Evolutionary conservation across 2,113 vertebrate species (phyloP).

Genomic region (Microcebus tavaratra): DNA sequence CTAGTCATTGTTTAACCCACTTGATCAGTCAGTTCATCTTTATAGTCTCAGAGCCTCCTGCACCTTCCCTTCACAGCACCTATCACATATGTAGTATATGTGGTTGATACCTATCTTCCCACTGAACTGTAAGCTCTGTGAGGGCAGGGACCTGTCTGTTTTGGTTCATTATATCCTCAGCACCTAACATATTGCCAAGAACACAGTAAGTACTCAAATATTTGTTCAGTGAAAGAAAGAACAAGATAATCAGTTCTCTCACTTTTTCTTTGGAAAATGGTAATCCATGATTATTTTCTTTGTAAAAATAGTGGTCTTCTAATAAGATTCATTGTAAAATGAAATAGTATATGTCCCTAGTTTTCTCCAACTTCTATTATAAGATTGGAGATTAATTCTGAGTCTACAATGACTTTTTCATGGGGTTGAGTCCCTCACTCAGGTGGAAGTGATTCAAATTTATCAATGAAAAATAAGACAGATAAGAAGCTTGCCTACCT

Average conservation of each 20-base stretch:
- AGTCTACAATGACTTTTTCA: neutral
- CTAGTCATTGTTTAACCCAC: neutral
- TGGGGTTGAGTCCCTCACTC: neutral
- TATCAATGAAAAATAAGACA: neutral
- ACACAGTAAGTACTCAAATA: neutral
- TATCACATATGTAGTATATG: neutral
- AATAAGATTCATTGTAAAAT: constrained; percentile 30
- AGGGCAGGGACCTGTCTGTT: neutral
- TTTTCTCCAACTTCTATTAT: neutral
- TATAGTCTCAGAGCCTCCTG: neutral
- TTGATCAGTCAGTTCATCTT: constrained; percentile 9
- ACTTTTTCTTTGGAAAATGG: neutral
- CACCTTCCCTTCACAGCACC: neutral
- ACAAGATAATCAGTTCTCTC: neutral
- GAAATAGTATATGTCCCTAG: neutral
- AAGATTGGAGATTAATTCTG: neutral
- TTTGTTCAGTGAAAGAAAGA: constrained; percentile 28
- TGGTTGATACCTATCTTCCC: neutral
- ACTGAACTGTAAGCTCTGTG: neutral
- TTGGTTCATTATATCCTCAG: neutral
- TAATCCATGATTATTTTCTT: constrained; percentile 1
- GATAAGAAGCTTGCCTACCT: neutral
- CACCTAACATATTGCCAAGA: neutral
- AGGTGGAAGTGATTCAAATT: neutral
- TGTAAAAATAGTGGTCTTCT: constrained; percentile 14